Base-by-base conservation (phyloP, 1,140 invertebrate genomes). In the Zaprionus davidi region DNA sequence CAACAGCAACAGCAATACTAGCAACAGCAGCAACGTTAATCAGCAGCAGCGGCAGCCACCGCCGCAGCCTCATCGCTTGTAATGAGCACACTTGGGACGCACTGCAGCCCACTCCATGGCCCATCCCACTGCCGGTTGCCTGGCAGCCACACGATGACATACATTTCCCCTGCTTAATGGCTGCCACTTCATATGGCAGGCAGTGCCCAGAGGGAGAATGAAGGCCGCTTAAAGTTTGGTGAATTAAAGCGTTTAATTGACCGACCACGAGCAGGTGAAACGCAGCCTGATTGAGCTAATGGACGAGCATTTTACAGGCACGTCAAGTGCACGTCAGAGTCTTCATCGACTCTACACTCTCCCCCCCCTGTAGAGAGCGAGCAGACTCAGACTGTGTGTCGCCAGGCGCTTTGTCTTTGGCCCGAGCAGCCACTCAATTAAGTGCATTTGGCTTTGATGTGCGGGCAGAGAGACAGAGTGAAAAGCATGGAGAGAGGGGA, bases 391-490 rank as follows among this genome's bases (percentile, higher is more conserved):
- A 31, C 53, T 46, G n/a, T 46, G 41, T 56, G 66, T 58, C 55
- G 53, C 36, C 55, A 46, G 65, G 41, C 41, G 41, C 65, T 68
- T 68, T 58, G 53, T 58, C 65, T 68, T 49, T 46, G 41, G 12
- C 31, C 49, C 67, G 31, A 51, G 67, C 68, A 72, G 71, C 67
- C 78, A 81, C 82, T 85, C 70, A 85, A 85, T 85, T 82, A 85
- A 79, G 55, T 82, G 75, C 79, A 81, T 85, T 85, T 80, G 67
- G 75, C 68, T 85, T 82, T 83, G 78, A 78, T 81, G 60, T 58
- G 44, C n/a, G 49, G 41, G 34, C 65, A 57, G 55, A 36, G 53
- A 44, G 64, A 46, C 46, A 63, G 76, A 44, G 58, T 55, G 64
- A 60, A 26, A 53, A 9, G 17, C 5, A 2, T 5, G n/a, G 15